A percentile compares a stretch with the other conserved stretches of the same genome.
phyloP scores from a whole-genome alignment of 2,797 vertebrate species.

The Melanotaenia trifasciata region DNA sequence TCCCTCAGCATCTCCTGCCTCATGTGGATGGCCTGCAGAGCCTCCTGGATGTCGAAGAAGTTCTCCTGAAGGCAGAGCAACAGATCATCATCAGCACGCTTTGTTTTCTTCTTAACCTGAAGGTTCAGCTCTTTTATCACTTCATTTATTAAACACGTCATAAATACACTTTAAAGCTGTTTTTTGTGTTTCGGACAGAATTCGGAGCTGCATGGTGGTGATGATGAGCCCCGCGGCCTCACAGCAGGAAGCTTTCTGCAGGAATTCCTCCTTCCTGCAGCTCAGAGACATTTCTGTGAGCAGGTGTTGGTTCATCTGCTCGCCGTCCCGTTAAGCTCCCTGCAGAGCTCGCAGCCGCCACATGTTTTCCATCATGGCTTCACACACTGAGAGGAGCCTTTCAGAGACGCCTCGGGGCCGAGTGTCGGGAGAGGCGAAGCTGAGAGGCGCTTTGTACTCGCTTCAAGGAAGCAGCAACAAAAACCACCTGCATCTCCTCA shows the following conservation, averaged over 20 bases:
- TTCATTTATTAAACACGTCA: neutral
- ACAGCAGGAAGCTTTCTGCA: neutral
- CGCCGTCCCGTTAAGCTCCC: constrained; percentile 30
- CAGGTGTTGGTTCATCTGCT: constrained; percentile 62
- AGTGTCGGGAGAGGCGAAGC: constrained; percentile 37
- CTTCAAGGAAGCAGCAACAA: constrained; percentile 17
- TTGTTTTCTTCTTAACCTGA: too few relatives aligned
- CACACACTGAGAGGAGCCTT: constrained; percentile 56
- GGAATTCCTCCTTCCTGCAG: constrained; percentile 21
- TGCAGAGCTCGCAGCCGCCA: constrained; percentile 38
- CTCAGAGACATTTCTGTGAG: constrained; percentile 28
- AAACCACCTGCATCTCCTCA: neutral
- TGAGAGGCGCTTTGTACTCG: constrained; percentile 57
- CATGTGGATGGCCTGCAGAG: constrained; percentile 92
- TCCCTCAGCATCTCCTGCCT: constrained; percentile 90
- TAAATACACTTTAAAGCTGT: too few relatives aligned
- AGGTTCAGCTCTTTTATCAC: neutral
- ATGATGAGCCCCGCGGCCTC: too few relatives aligned
- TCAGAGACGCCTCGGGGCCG: constrained; percentile 35
- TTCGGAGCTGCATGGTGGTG: too few relatives aligned
- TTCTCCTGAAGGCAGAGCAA: constrained; percentile 84
- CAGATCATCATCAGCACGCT: neutral
- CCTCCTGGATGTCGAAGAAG: constrained; percentile 95
- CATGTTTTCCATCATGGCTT: constrained; percentile 62
- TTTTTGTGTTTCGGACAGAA: too few relatives aligned